Conservation (phyloP, 2,113 vertebrate genomes). For the Desmodus rotundus region DNA sequence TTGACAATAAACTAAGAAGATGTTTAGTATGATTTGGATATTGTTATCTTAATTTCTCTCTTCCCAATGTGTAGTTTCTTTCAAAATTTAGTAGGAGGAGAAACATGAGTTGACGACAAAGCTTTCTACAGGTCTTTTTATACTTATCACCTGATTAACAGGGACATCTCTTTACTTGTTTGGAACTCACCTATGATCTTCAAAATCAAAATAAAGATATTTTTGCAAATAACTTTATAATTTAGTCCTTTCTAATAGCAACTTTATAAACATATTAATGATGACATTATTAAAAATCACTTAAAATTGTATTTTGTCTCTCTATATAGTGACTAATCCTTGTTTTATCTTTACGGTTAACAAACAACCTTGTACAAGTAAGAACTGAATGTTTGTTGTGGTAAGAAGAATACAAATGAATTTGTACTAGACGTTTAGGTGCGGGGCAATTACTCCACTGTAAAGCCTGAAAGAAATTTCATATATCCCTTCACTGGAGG, state of each 20-base stretch:
- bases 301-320: neutral
- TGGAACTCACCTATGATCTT: neutral
- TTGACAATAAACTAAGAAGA: neutral
- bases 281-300: neutral
- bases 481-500: neutral
- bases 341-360: neutral
- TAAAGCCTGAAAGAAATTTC: neutral
- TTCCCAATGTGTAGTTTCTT: neutral
- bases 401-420: neutral
- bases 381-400: neutral
- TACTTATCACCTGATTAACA: neutral
- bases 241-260: slow-evolving; percentile 18
- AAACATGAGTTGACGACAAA: neutral
- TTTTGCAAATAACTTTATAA: slow-evolving; percentile 7
- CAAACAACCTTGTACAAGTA: neutral
- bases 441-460: neutral
- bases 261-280: neutral
- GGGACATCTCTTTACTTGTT: neutral
- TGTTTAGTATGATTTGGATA: neutral
- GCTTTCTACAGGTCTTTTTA: slow-evolving; percentile 19
- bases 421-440: neutral
- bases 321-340: neutral
- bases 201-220: neutral
- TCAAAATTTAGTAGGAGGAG: neutral
- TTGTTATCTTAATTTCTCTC: neutral